Conservation (phyloP, 1,140 invertebrate genomes). For the Idris sp. region DNA sequence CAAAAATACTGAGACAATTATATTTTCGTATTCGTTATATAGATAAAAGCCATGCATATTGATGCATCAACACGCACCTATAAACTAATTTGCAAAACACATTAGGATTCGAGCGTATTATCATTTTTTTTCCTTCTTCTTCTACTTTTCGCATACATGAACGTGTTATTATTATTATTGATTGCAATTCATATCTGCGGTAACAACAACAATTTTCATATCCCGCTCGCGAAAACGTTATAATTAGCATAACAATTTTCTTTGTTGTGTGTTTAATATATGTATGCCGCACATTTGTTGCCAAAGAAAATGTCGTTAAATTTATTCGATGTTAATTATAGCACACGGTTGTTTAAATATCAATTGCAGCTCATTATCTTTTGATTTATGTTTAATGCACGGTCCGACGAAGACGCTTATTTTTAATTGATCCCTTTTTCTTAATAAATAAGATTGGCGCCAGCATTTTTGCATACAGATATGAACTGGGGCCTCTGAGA, state of each 20-base stretch:
- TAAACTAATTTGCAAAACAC: constrained; percentile 48
- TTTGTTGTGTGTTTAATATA: constrained; percentile 35
- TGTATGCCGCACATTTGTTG: constrained; percentile 43
- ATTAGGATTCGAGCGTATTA: constrained; percentile 55
- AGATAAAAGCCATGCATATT: constrained; percentile 44
- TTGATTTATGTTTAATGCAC: constrained; percentile 48
- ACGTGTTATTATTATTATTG: constrained; percentile 35
- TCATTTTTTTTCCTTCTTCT: too few species aligned
- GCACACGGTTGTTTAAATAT: constrained; percentile 51
- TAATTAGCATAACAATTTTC: constrained; percentile 61
- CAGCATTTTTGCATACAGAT: too few species aligned
- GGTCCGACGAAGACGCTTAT: constrained; percentile 9
- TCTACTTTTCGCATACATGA: constrained; percentile 46
- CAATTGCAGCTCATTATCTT: constrained; percentile 44
- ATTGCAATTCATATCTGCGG: constrained; percentile 49
- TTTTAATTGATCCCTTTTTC: constrained; percentile 34
- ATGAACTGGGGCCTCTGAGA: too few species aligned
- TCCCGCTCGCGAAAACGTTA: constrained; percentile 53
- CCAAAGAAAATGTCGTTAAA: constrained; percentile 53
- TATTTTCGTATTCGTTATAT: constrained; percentile 43
- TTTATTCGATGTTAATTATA: constrained; percentile 46
- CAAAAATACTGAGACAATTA: constrained; percentile 48
- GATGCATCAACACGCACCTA: constrained; percentile 34
- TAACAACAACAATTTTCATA: constrained; percentile 57
- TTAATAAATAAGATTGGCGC: constrained; percentile 27